These are phyloP conservation scores for Atrichornis clamosus DNA, from an alignment of 2,113 vertebrate species.

Conservation along the genomic window DNA sequence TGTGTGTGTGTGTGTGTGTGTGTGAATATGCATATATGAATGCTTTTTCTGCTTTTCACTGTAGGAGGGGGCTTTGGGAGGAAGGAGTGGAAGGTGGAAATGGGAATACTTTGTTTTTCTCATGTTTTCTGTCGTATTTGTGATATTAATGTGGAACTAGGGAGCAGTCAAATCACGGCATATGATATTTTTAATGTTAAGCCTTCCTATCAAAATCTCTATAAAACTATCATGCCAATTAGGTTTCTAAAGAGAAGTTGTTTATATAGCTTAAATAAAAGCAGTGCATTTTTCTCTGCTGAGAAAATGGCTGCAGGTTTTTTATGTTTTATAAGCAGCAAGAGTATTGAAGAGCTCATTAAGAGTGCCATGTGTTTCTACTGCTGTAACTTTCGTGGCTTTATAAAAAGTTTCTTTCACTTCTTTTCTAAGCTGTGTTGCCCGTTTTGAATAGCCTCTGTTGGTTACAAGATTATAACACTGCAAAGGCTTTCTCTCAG, in stretches of 20 bases:
- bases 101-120: slow-evolving; percentile 34
- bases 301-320: slow-evolving; percentile 48
- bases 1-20: background rate
- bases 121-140: slow-evolving; percentile 14
- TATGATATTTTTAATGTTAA: slow-evolving; percentile 27
- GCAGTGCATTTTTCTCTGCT: slow-evolving; percentile 53
- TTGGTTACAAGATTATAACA: slow-evolving; percentile 1
- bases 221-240: slow-evolving; percentile 37
- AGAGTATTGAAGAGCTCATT: slow-evolving; percentile 46
- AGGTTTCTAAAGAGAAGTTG: slow-evolving; percentile 29
- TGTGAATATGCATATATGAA: background rate
- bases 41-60: background rate
- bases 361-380: slow-evolving; percentile 37
- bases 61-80: background rate
- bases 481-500: background rate
- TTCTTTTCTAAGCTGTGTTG: slow-evolving; percentile 23
- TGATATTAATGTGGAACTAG: background rate
- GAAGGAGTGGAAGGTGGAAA: background rate
- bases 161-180: background rate
- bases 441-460: slow-evolving; percentile 37
- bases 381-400: slow-evolving; percentile 20
- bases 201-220: slow-evolving; percentile 44
- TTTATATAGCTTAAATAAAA: slow-evolving; percentile 52
- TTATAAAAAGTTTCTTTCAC: slow-evolving; percentile 50
- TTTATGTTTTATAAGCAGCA: slow-evolving; percentile 38